Evolutionary conservation across 2,888 invertebrate species (phyloP).

Genomic region (Torymus tubicola): DNA sequence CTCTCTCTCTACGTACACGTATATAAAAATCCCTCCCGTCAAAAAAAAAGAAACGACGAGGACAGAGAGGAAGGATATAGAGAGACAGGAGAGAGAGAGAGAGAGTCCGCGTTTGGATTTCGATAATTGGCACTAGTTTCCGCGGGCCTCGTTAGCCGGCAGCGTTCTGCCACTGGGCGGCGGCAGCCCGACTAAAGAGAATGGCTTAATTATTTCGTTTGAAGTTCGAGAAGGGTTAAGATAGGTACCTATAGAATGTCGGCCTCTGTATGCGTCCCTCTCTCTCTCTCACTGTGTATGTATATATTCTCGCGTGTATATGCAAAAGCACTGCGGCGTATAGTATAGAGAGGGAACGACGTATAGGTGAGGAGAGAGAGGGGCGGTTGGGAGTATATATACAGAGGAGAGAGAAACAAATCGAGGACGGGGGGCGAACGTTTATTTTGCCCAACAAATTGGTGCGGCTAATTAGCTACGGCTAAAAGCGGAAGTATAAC

Average conservation of each 20-base stretch:
- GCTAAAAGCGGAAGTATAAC: conserved; percentile 67
- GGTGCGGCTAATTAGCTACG: conserved; percentile 73
- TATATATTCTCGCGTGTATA: not conserved
- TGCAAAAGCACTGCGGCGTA: conserved; percentile 5
- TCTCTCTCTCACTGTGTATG: not conserved
- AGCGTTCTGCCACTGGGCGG: not conserved
- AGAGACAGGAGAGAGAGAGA: conserved; percentile 34
- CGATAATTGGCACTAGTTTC: conserved; percentile 75
- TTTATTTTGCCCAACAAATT: conserved; percentile 74
- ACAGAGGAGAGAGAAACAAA: conserved; percentile 59
- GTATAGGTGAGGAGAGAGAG: not conserved
- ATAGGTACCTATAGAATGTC: conserved; percentile 57
- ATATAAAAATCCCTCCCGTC: not conserved
- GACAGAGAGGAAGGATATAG: not conserved
- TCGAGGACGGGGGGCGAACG: conserved; percentile 67
- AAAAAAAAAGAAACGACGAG: not conserved
- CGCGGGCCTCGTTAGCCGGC: conserved; percentile 70
- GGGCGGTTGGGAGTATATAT: not conserved
- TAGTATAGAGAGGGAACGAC: not conserved
- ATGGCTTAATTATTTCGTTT: conserved; percentile 76
- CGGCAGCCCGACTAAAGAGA: conserved; percentile 67
- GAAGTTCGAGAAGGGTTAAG: conserved; percentile 71
- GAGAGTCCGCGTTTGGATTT: conserved; percentile 67
- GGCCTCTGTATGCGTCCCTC: not conserved
- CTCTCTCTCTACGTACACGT: not conserved